These are phyloP conservation scores for Andrena haemorrhoa DNA, from an alignment of 2,888 invertebrate species.

Conservation along the genomic window DNA sequence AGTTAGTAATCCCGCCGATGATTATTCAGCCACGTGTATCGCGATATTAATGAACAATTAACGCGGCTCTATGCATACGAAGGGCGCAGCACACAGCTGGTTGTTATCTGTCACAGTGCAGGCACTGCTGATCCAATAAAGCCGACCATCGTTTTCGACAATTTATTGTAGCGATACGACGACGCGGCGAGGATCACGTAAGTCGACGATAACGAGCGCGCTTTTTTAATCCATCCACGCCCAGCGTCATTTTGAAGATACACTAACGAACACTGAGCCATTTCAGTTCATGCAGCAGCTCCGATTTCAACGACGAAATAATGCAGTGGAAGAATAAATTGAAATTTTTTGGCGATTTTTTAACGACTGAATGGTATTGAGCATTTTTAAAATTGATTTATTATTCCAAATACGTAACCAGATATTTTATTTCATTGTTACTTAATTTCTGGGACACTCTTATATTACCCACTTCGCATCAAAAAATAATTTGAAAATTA, in stretches of 20 bases:
- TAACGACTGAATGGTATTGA: too few relatives aligned
- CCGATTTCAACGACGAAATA: too few relatives aligned
- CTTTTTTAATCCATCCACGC: conserved; percentile 1
- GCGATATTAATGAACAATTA: conserved; percentile 71
- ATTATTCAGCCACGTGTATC: conserved; percentile 54
- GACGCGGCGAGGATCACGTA: conserved; percentile 15
- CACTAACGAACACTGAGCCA: not conserved
- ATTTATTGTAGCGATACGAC: conserved; percentile 50
- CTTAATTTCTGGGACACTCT: too few relatives aligned
- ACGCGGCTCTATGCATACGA: conserved; percentile 37
- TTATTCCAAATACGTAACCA: too few relatives aligned
- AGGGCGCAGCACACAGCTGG: conserved; percentile 39
- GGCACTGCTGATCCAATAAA: conserved; percentile 67
- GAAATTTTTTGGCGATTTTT: too few relatives aligned
- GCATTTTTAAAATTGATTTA: too few relatives aligned
- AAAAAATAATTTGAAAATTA: too few relatives aligned
- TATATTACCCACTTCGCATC: too few relatives aligned
- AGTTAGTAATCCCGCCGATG: conserved; percentile 46
- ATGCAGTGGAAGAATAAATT: too few relatives aligned
- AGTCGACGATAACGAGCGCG: conserved; percentile 14
- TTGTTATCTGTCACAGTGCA: conserved; percentile 71
- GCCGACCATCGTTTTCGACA: conserved; percentile 57
- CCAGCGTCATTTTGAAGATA: not conserved
- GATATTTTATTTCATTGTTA: too few relatives aligned
- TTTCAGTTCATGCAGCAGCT: not conserved